Evolutionary conservation across 2,797 vertebrate species (phyloP).

Genomic region (Acanthurus tractus): DNA sequence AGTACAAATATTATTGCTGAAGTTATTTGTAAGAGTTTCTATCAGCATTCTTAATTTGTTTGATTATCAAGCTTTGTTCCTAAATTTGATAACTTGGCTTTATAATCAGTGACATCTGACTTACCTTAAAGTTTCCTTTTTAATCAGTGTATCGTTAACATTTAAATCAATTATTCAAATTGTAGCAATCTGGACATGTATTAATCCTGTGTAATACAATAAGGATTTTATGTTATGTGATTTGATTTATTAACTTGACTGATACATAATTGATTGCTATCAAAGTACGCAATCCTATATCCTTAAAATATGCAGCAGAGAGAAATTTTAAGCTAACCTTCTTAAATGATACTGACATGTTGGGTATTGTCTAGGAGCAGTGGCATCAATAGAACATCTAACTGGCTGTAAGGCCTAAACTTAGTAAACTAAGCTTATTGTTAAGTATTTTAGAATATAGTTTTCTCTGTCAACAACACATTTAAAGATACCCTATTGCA

Average conservation of each 20-base stretch:
- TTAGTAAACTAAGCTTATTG: neutral
- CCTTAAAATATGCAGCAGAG: conserved; percentile 15
- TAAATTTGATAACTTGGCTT: neutral
- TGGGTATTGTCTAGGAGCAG: conserved; percentile 11
- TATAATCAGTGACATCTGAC: conserved; percentile 3
- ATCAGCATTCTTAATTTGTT: too few relatives aligned
- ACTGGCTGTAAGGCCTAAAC: neutral
- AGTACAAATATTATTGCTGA: too few relatives aligned
- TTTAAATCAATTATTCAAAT: conserved; percentile 30
- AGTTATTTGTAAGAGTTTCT: too few relatives aligned
- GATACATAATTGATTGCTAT: conserved; percentile 45
- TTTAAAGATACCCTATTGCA: neutral
- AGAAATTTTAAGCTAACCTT: conserved; percentile 6
- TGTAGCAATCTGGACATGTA: conserved; percentile 28
- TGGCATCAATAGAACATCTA: conserved; percentile 11
- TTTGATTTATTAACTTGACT: conserved; percentile 38
- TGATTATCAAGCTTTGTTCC: too few relatives aligned
- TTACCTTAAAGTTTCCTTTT: neutral
- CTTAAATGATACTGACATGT: conserved; percentile 3
- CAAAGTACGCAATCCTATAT: conserved; percentile 26
- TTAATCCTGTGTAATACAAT: conserved; percentile 37
- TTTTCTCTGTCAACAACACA: neutral
- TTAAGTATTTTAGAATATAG: neutral
- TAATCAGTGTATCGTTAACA: too few relatives aligned
- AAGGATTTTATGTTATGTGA: conserved; percentile 7